Evolutionary conservation across 2,113 vertebrate species (phyloP).

Genomic region (Apteryx mantelli): DNA sequence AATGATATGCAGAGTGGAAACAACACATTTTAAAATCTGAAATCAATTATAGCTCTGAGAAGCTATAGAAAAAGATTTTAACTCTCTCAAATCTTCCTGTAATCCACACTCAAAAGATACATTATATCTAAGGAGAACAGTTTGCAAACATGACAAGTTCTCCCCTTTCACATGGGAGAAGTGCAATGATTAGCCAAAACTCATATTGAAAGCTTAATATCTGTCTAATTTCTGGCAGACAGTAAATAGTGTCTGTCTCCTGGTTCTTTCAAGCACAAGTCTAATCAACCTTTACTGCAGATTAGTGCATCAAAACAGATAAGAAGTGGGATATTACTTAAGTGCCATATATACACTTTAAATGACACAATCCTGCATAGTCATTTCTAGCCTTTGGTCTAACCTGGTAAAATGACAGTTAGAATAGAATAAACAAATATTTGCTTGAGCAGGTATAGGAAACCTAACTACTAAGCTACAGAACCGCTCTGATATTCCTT

Average conservation of each 20-base stretch:
- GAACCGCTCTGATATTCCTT: background rate
- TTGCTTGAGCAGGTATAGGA: background rate
- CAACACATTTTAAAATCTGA: conserved; percentile 69
- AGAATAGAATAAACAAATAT: background rate
- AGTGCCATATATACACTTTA: background rate
- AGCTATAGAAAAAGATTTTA: conserved; percentile 54
- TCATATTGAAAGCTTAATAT: conserved; percentile 12
- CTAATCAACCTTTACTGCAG: conserved; percentile 14
- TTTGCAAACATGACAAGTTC: conserved; percentile 43
- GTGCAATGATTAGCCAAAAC: conserved; percentile 31
- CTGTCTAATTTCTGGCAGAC: conserved; percentile 42
- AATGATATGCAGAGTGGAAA: conserved; percentile 68
- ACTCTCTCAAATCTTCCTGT: conserved; percentile 51
- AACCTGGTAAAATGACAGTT: background rate
- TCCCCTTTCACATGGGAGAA: conserved; percentile 53
- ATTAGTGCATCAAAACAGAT: background rate
- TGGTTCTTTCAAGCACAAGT: conserved; percentile 23
- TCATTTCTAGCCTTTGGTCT: background rate
- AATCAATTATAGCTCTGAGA: conserved; percentile 65
- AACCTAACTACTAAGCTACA: background rate
- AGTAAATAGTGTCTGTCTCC: background rate
- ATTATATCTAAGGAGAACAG: conserved; percentile 42
- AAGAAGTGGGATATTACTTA: background rate
- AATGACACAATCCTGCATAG: background rate
- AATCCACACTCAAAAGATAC: background rate